Evolutionary conservation across 2,888 invertebrate species (phyloP), one percentile per base, ranked within the genome.

Genomic region (Pollenia labialis): DNA sequence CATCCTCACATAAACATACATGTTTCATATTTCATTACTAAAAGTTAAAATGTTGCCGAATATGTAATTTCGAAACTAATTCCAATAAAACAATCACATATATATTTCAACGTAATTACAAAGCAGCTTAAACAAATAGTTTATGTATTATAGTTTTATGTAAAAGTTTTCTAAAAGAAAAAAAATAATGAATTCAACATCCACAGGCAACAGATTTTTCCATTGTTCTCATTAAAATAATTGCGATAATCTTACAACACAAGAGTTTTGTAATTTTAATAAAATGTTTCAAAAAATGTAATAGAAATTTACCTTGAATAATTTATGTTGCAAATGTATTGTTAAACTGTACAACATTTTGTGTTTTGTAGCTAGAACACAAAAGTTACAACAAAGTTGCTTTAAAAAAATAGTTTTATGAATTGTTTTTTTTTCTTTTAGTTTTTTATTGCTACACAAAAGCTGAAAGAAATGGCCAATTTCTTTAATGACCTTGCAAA

Each of bases 211-310:
- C 64, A 46, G 12, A 46, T 46, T 46, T 11, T 9, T 46, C 18
- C 46, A 64, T 64, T 64, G 44, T 46, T 18, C 44, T 2, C 44
- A 64, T 46, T 46, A 64, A 64, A 79, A 50, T 32, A 60, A 58
- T 8, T 44, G 23, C 23, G 56, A 56, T 56, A 46, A 64, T 64
- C 46, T 64, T 12, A 46, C 18, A 44, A 64, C 44, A 64, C 8
- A 46, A 44, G 44, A 64, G 12, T 40, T 60, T 64, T 56, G 12
- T 9, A 56, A 18, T 71, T 71, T 12, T 54, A 71, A 40, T 42
- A 56, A 56, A 64, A 64, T 46, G 12, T 44, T 46, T 18, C 10
- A 64, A 10, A 18, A 46, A 64, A 64, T 44, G 11, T 12, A 46
- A 12, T 11, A 11, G 3, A 23, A 50, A 64, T 64, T 62, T 42